phyloP scores from a whole-genome alignment of 2,888 invertebrate genomes.

The Eupeodes latifasciatus region DNA sequence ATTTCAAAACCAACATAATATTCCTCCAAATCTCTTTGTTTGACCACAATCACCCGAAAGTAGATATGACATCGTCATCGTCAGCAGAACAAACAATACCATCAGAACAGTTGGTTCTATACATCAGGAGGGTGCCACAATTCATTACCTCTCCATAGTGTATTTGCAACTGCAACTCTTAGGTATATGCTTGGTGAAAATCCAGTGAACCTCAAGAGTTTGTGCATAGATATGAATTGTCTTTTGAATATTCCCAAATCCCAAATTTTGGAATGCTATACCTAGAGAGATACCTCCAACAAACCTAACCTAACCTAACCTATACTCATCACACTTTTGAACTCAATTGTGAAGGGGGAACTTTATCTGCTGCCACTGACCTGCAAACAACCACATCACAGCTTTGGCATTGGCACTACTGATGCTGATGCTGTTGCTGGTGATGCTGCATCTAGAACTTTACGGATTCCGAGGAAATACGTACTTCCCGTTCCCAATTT shows the following conservation, averaged over 20 bases:
- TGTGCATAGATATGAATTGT: conserved; percentile 30
- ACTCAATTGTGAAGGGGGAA: not conserved
- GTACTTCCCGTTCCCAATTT: not conserved
- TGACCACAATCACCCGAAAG: conserved; percentile 27
- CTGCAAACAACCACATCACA: conserved; percentile 50
- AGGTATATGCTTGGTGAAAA: conserved; percentile 12
- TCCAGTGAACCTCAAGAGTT: conserved; percentile 24
- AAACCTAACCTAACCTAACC: too few species aligned
- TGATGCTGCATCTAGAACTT: not conserved
- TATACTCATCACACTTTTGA: not conserved
- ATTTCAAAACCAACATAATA: conserved; percentile 12
- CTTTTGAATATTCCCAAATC: conserved; percentile 54
- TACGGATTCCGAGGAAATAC: conserved; percentile 23
- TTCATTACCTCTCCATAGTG: conserved; percentile 17
- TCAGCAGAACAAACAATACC: conserved; percentile 12
- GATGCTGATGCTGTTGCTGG: not conserved
- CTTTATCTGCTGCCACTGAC: conserved; percentile 40
- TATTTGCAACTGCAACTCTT: conserved; percentile 7
- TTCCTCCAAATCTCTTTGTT: conserved; percentile 30
- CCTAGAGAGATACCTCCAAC: too few species aligned
- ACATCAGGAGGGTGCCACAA: conserved; percentile 39
- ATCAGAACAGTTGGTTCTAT: not conserved
- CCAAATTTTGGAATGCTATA: conserved; percentile 27
- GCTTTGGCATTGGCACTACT: conserved; percentile 9
- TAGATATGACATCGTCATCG: conserved; percentile 1